These are phyloP conservation scores for Pachycephala philippinensis DNA, from an alignment of 2,113 vertebrate species.

Conservation along the genomic window DNA sequence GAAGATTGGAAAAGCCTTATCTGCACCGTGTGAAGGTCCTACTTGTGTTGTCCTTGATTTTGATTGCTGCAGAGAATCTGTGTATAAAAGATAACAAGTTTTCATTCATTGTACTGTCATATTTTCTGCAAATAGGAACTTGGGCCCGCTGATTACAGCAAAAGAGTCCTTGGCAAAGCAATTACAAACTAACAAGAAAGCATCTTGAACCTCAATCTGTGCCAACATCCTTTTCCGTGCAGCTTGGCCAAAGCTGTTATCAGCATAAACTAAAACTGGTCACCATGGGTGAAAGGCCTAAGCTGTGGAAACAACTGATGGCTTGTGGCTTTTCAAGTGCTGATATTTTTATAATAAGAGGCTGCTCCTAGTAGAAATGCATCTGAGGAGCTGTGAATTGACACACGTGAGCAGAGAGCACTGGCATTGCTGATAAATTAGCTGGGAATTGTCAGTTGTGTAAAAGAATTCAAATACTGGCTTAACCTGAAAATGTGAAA, in stretches of 20 bases:
- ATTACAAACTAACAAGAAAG: background rate
- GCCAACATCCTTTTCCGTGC: background rate
- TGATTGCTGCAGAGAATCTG: background rate
- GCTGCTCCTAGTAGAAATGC: background rate
- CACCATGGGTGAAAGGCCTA: background rate
- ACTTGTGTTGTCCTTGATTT: background rate
- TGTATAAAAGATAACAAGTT: background rate
- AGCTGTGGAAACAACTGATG: background rate
- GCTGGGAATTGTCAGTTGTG: background rate
- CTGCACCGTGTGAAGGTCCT: background rate
- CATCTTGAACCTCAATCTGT: background rate
- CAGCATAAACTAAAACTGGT: background rate
- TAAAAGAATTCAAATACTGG: background rate
- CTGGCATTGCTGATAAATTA: background rate
- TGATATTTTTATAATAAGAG: background rate
- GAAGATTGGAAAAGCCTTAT: background rate
- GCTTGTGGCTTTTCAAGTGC: background rate
- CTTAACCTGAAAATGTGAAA: background rate
- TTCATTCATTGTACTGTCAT: background rate
- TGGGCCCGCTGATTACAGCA: background rate
- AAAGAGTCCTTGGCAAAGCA: conserved; percentile 1
- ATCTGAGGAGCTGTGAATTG: background rate
- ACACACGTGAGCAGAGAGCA: background rate
- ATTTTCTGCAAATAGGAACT: background rate
- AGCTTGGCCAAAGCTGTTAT: background rate